Evolutionary conservation across 2,113 vertebrate genomes (phyloP).

Genomic region (Prionailurus viverrinus): DNA sequence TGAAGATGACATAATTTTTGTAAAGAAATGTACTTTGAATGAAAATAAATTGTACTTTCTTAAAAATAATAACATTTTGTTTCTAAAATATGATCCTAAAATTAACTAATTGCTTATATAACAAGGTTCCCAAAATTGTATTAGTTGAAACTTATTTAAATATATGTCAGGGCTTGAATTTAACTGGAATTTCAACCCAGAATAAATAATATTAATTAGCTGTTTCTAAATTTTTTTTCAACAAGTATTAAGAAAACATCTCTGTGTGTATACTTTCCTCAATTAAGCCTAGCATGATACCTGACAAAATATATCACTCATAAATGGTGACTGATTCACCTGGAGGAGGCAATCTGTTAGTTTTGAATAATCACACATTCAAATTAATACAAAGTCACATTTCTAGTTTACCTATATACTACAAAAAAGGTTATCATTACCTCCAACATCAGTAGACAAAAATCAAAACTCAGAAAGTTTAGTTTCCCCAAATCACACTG

Average conservation of each 20-base stretch:
- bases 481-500: neutral
- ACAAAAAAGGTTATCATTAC: neutral
- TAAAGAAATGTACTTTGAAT: neutral
- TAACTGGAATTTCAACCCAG: neutral
- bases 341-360: neutral
- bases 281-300: neutral
- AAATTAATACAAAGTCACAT: neutral
- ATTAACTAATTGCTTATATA: neutral
- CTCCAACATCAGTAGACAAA: neutral
- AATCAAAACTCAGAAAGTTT: neutral
- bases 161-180: neutral
- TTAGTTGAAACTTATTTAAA: neutral
- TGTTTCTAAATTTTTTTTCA: slow-evolving; percentile 31
- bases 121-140: neutral
- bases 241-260: neutral
- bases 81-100: neutral
- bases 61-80: neutral
- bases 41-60: neutral
- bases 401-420: neutral
- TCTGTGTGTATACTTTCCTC: neutral
- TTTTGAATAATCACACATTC: slow-evolving; percentile 15
- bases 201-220: neutral
- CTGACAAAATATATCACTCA: neutral
- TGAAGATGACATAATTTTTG: neutral
- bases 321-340: neutral